These are phyloP conservation scores for Chrysochloris asiatica DNA, from an alignment of 2,113 vertebrate genomes.

Conservation along the genomic window DNA sequence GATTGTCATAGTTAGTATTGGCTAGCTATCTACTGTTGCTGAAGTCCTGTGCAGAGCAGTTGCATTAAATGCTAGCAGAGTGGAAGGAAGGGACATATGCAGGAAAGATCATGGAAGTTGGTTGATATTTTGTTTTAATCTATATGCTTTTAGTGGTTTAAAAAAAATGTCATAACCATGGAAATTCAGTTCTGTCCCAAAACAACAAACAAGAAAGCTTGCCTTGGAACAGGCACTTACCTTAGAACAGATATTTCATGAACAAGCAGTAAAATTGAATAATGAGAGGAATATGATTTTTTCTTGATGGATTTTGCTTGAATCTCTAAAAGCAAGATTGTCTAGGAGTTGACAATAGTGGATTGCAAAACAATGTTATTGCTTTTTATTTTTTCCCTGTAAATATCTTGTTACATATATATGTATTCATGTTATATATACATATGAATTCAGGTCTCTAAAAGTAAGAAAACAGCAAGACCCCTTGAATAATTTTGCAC, in stretches of 20 bases:
- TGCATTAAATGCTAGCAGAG: neutral
- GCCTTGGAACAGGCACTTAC: slow-evolving; percentile 2
- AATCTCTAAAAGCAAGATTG: slow-evolving; percentile 18
- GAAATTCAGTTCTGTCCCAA: neutral
- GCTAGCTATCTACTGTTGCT: neutral
- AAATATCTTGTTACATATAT: slow-evolving; percentile 4
- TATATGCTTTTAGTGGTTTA: neutral
- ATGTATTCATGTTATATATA: too few species aligned
- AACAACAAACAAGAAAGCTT: neutral
- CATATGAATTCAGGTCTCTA: slow-evolving; percentile 7
- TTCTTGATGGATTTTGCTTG: neutral
- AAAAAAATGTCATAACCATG: neutral
- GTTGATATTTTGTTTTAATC: slow-evolving; percentile 4
- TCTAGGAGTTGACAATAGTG: neutral
- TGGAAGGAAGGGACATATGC: too few species aligned
- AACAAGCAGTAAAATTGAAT: slow-evolving; percentile 15
- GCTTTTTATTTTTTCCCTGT: neutral
- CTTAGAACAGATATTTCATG: neutral
- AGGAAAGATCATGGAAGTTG: neutral
- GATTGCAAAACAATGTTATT: neutral
- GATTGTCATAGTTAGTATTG: neutral
- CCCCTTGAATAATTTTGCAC: slow-evolving; percentile 64
- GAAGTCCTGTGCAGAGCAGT: neutral
- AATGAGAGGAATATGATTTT: neutral
- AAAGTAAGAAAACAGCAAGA: slow-evolving; percentile 49